Conservation (phyloP, 2,888 invertebrate species). For the Pandemis heparana region DNA sequence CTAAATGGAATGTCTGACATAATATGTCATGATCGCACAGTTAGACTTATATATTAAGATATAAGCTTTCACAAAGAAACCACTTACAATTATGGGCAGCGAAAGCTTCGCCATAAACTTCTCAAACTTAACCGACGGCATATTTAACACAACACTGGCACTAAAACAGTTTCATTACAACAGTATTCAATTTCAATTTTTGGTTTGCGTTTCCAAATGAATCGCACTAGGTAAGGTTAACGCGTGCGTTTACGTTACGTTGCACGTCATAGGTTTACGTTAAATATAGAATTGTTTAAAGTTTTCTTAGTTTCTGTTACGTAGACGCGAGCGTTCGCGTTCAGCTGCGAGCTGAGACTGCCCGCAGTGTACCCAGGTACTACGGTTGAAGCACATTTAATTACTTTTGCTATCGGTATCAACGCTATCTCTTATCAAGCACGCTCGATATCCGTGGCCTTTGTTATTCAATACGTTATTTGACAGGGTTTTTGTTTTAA, state of each 20-base stretch:
- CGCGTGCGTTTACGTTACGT: constrained; percentile 39
- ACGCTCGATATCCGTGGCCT: constrained; percentile 29
- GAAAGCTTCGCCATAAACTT: constrained; percentile 63
- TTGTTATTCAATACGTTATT: constrained; percentile 31
- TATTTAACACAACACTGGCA: constrained; percentile 48
- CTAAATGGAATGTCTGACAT: neutral
- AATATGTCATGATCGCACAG: no score
- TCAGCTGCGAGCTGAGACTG: neutral
- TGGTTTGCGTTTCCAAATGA: neutral
- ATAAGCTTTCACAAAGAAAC: neutral
- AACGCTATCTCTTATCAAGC: constrained; percentile 37
- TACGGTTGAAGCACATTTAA: constrained; percentile 21
- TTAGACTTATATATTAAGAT: no score
- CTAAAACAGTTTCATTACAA: constrained; percentile 40
- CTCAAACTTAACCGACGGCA: constrained; percentile 70
- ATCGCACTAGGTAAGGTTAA: neutral
- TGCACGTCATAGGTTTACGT: neutral
- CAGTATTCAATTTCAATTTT: constrained; percentile 5
- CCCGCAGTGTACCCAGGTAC: neutral
- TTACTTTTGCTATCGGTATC: constrained; percentile 33
- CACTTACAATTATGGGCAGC: constrained; percentile 61
- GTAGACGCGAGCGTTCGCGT: constrained; percentile 15
- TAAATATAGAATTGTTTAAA: neutral
- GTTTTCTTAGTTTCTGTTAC: neutral
- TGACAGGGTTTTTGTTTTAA: constrained; percentile 18